A percentile compares a stretch with the other conserved stretches of the same genome.
These are phyloP conservation scores for Acanthacorydalis orientalis DNA, from an alignment of 2,888 invertebrate genomes.

Conservation along the genomic window DNA sequence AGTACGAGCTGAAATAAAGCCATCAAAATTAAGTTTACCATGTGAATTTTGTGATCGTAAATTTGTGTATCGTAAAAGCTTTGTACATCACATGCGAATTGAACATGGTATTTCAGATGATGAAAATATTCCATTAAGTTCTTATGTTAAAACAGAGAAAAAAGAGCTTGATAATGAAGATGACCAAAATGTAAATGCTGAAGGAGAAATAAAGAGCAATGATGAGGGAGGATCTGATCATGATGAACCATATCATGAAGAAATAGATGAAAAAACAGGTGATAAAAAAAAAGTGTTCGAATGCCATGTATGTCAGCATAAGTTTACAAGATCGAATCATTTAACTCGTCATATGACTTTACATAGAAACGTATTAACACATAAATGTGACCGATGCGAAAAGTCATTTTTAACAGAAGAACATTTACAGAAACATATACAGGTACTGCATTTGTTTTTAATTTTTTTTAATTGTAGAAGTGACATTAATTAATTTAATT, in stretches of 20 bases:
- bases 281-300: slow-evolving; percentile 17
- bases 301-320: slow-evolving; percentile 24
- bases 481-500: no score
- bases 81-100: slow-evolving; percentile 24
- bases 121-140: slow-evolving; percentile 9
- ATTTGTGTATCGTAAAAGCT: slow-evolving; percentile 27
- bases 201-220: not conserved
- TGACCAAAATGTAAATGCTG: not conserved
- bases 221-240: not conserved
- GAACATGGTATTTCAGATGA: slow-evolving; percentile 25
- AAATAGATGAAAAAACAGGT: slow-evolving; percentile 3
- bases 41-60: slow-evolving; percentile 28
- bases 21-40: slow-evolving; percentile 16
- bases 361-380: slow-evolving; percentile 22
- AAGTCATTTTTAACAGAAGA: slow-evolving; percentile 24
- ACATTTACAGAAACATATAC: slow-evolving; percentile 21
- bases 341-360: slow-evolving; percentile 26
- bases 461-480: no score
- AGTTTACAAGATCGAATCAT: slow-evolving; percentile 23
- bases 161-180: not conserved
- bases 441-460: no score
- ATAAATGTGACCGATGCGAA: slow-evolving; percentile 25
- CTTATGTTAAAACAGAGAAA: not conserved
- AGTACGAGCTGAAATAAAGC: slow-evolving; percentile 9
- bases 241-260: not conserved